phyloP scores from a whole-genome alignment of 2,797 vertebrate genomes.

The Lacerta viridis region DNA sequence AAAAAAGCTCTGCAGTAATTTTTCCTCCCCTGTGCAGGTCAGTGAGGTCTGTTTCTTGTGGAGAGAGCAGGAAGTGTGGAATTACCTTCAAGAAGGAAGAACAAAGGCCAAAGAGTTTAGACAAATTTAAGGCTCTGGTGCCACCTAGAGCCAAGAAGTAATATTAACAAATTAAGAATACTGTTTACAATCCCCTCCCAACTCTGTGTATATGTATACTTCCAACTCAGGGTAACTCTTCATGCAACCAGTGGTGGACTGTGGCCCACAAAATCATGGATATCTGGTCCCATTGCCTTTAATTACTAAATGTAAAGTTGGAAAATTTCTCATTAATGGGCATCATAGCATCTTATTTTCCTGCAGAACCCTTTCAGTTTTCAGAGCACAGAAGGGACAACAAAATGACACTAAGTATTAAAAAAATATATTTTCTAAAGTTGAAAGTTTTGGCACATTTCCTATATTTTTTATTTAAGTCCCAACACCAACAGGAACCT shows the following conservation, averaged over 20 bases:
- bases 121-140: conserved; percentile 67
- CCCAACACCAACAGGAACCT: not conserved
- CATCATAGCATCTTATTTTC: not conserved
- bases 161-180: not conserved
- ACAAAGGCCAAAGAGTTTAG: conserved; percentile 73
- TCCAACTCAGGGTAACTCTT: too few relatives aligned
- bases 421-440: not conserved
- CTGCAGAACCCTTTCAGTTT: not conserved
- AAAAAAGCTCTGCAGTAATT: conserved; percentile 65
- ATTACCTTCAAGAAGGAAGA: conserved; percentile 63
- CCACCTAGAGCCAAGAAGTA: conserved; percentile 77
- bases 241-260: not conserved
- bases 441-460: not conserved
- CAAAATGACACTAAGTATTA: not conserved
- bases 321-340: not conserved
- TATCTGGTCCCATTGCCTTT: not conserved
- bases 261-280: not conserved
- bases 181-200: not conserved
- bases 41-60: conserved; percentile 68
- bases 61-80: conserved; percentile 62
- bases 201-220: too few relatives aligned
- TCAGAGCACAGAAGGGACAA: not conserved
- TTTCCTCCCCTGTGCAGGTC: conserved; percentile 50
- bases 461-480: not conserved
- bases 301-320: not conserved